These are phyloP conservation scores for Yoshiicerus persimilis DNA, from an alignment of 1,140 invertebrate genomes.

Conservation along the genomic window DNA sequence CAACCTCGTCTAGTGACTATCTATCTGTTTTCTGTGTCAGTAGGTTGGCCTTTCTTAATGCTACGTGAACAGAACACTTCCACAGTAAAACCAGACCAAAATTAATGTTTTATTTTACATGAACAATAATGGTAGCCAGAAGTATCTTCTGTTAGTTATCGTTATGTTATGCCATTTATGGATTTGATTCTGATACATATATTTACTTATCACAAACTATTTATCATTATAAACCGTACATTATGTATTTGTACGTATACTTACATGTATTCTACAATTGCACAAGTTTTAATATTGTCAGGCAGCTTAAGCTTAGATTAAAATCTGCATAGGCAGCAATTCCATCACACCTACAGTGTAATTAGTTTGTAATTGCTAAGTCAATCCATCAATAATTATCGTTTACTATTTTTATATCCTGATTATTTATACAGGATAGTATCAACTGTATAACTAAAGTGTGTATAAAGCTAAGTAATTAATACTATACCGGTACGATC, in stretches of 20 bases:
- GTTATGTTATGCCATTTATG: not conserved
- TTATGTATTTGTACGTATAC: not conserved
- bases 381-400: not conserved
- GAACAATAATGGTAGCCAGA: not conserved
- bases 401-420: not conserved
- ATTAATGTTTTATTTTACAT: not conserved
- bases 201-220: not conserved
- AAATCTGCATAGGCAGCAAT: not conserved
- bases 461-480: not conserved
- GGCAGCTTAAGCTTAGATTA: not conserved
- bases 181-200: not conserved
- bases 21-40: slow-evolving; percentile 15
- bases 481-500: not conserved
- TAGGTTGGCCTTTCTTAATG: slow-evolving; percentile 19
- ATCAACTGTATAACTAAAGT: not conserved
- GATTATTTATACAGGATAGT: not conserved
- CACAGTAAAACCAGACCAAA: not conserved
- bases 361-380: not conserved
- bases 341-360: not conserved
- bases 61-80: not conserved
- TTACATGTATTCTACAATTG: too few species aligned
- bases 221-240: not conserved
- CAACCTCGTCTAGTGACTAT: not conserved
- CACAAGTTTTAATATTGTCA: too few species aligned
- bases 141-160: not conserved